A percentile compares a stretch with the other conserved stretches of the same genome.
Conservation (phyloP, 2,113 vertebrate species). For the Azemiops feae region DNA sequence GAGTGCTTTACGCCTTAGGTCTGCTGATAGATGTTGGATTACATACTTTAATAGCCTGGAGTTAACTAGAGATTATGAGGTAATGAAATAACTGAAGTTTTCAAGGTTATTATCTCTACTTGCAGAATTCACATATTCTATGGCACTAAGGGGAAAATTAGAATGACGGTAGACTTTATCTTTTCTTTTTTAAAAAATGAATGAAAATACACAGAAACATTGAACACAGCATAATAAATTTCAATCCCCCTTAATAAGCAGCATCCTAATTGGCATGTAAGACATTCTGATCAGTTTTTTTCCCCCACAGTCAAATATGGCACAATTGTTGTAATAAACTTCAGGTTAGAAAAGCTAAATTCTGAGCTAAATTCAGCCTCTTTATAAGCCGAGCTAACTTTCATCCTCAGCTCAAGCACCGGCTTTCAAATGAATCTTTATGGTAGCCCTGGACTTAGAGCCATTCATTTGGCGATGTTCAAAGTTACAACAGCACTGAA, state of each 20-base stretch:
- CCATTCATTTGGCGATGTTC: not conserved
- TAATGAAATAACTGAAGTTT: slow-evolving; percentile 55
- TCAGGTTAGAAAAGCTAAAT: not conserved
- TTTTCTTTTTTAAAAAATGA: slow-evolving; percentile 55
- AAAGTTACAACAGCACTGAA: not conserved
- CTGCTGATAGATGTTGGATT: slow-evolving; percentile 44
- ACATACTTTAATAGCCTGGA: slow-evolving; percentile 51
- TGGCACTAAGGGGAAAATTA: slow-evolving; percentile 59
- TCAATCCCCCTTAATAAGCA: slow-evolving; percentile 54
- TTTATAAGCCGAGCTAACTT: not conserved
- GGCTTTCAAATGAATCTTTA: not conserved
- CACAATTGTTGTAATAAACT: not conserved
- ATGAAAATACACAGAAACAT: slow-evolving; percentile 62
- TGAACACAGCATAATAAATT: slow-evolving; percentile 70
- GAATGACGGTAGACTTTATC: slow-evolving; percentile 66
- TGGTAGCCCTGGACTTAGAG: not conserved
- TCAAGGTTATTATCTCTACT: slow-evolving; percentile 48
- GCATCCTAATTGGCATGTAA: not conserved
- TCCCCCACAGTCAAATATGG: not conserved
- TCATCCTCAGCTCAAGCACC: not conserved
- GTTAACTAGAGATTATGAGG: slow-evolving; percentile 47
- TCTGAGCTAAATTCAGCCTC: not conserved
- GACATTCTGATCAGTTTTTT: not conserved
- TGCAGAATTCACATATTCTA: slow-evolving; percentile 43
- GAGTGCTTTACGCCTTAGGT: slow-evolving; percentile 32